Base-by-base conservation (phyloP, 64 coral and sea anemone species). In the Actinia equina region DNA sequence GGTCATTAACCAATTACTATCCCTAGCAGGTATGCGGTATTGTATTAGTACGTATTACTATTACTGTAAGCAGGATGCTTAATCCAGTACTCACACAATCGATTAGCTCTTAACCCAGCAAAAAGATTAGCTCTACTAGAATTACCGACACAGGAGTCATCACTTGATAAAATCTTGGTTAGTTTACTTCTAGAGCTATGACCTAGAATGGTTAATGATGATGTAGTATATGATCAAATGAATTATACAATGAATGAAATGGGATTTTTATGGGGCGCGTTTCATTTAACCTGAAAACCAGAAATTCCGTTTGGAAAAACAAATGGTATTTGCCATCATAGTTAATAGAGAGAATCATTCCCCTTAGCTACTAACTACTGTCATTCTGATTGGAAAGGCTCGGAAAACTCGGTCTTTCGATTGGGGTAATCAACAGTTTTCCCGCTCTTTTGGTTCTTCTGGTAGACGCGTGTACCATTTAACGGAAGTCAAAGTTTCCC, bases 121-220 rank as follows among this genome's bases (percentile, higher is more conserved):
- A 26, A 74, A 10, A 74, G n/a, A 74, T 74, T 74, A 74, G 69
- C 41, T 42, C 25, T 74, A 74, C 69, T 74, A 74, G 69, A 74
- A 41, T 30, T 74, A 74, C 69, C 69, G 12, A 74, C 69, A 74
- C 69, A 41, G 69, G 69, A 74, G 69, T 74, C 69, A 74, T 74
- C 69, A 74, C 69, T 74, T 9, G 69, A 74, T 74, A 10, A 27
- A 7, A 11, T 25, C 69, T 74, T 74, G 69, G 23, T 74, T 74
- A 74, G 26, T 74, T 41, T 74, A 74, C 69, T 41, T 74, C 69
- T 74, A 74, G 69, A 74, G 69, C 69, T 74, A 74, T 74, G 69
- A 74, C 69, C 69, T 74, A 74, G 69, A 74, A 74, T 27, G 25
- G 25, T 74, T 74, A 71, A 71, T 41, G 69, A 1, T 30, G 11